These are phyloP conservation scores for Bombycilla garrulus DNA, from an alignment of 2,113 vertebrate species.

Conservation along the genomic window DNA sequence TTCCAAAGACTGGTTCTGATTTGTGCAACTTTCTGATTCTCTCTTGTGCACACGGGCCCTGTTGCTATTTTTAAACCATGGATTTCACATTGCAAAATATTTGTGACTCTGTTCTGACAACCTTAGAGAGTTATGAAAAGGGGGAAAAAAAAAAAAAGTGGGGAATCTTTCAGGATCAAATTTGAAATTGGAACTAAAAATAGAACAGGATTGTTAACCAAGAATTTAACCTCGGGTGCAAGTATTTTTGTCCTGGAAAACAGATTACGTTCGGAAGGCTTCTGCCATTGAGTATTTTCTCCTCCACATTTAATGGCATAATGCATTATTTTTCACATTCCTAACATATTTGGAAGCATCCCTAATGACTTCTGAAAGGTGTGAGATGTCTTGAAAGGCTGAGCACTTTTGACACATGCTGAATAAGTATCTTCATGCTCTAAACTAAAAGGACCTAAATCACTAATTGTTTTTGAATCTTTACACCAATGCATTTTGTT, in stretches of 20 bases:
- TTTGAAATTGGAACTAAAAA: neutral
- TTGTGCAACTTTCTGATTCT: neutral
- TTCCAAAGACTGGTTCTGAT: neutral
- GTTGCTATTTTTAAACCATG: constrained; percentile 6
- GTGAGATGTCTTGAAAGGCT: neutral
- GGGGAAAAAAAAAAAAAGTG: neutral
- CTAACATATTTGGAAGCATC: neutral
- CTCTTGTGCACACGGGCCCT: neutral
- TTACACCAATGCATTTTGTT: neutral
- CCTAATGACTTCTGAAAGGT: neutral
- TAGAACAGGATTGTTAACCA: neutral
- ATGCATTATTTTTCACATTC: neutral
- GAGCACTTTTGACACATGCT: neutral
- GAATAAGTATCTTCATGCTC: neutral
- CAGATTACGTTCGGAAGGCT: neutral
- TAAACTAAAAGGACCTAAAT: neutral
- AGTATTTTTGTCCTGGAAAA: neutral
- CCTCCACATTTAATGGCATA: neutral
- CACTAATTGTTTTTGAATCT: neutral
- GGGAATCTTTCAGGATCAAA: neutral
- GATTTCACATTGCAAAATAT: neutral
- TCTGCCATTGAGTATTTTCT: neutral
- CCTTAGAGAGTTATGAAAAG: neutral
- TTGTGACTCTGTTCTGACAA: neutral
- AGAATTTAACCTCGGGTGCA: neutral